Conservation (phyloP, 2,888 invertebrate genomes). For the Meteorus cinctellus region DNA sequence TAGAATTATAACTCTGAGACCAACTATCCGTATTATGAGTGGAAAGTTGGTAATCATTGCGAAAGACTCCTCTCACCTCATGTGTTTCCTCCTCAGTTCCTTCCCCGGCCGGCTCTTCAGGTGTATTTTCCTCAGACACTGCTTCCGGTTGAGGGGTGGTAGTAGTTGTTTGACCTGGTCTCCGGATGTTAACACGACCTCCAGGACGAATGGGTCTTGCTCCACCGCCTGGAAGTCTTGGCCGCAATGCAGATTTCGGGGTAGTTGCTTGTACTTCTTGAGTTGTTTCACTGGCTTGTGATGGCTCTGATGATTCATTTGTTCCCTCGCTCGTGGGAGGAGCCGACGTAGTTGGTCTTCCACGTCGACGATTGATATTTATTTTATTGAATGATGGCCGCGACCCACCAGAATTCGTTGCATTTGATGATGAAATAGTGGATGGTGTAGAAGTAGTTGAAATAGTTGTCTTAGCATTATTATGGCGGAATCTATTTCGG, state of each 20-base stretch:
- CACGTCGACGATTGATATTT: conserved; percentile 64
- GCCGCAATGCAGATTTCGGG: conserved; percentile 53
- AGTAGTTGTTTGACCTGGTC: conserved; percentile 75
- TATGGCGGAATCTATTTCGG: conserved; percentile 65
- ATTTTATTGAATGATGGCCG: conserved; percentile 65
- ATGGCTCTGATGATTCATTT: conserved; percentile 54
- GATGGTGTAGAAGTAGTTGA: conserved; percentile 54
- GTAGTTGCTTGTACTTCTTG: conserved; percentile 45
- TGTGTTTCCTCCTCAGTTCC: conserved; percentile 71
- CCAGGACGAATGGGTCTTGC: conserved; percentile 78
- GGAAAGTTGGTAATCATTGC: conserved; percentile 33
- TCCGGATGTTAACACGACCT: conserved; percentile 78
- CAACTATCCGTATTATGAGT: conserved; percentile 36
- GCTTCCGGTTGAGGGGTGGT: conserved; percentile 71
- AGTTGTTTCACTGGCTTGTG: conserved; percentile 35
- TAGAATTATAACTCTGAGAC: conserved; percentile 55
- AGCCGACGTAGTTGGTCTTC: conserved; percentile 61
- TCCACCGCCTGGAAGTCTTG: conserved; percentile 69
- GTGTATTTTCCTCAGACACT: conserved; percentile 55
- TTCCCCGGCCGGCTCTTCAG: conserved; percentile 69
- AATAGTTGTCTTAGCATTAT: conserved; percentile 54
- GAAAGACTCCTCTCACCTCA: conserved; percentile 58
- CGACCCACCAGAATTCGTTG: conserved; percentile 53
- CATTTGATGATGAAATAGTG: conserved; percentile 47
- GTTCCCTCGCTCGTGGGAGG: conserved; percentile 57